Conservation (phyloP, 2,888 invertebrate genomes). For the Drosophila falleni region DNA sequence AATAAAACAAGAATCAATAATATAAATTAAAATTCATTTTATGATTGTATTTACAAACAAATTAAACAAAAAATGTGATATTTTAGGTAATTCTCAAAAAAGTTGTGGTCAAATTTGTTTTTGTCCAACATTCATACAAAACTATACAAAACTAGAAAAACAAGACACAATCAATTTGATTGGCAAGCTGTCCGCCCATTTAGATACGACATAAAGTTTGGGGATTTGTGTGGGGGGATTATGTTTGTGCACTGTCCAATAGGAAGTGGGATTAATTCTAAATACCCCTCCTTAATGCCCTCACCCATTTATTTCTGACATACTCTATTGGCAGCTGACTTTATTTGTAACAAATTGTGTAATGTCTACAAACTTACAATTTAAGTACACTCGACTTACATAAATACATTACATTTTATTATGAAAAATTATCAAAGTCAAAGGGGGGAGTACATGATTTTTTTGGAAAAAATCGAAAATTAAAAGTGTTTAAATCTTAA, state of each 20-base stretch:
- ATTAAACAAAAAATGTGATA: too few species aligned
- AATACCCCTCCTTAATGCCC: slow-evolving; percentile 11
- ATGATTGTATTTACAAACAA: too few species aligned
- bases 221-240: slow-evolving; percentile 62
- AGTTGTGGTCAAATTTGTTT: background rate
- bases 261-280: slow-evolving; percentile 19
- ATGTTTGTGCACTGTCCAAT: slow-evolving; percentile 33
- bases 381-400: background rate
- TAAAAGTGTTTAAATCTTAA: too few species aligned
- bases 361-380: background rate
- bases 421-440: too few species aligned
- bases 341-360: background rate
- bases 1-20: too few species aligned
- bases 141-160: slow-evolving; percentile 24
- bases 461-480: too few species aligned
- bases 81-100: too few species aligned
- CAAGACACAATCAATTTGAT: slow-evolving; percentile 73
- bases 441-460: too few species aligned
- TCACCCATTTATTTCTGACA: slow-evolving; percentile 13
- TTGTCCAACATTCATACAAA: slow-evolving; percentile 8
- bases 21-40: too few species aligned
- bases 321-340: slow-evolving; percentile 5
- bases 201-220: slow-evolving; percentile 52
- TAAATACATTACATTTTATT: too few species aligned
- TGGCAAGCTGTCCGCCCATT: slow-evolving; percentile 73